Conservation (phyloP, 2,888 invertebrate species). For the Lochmaea crataegi region DNA sequence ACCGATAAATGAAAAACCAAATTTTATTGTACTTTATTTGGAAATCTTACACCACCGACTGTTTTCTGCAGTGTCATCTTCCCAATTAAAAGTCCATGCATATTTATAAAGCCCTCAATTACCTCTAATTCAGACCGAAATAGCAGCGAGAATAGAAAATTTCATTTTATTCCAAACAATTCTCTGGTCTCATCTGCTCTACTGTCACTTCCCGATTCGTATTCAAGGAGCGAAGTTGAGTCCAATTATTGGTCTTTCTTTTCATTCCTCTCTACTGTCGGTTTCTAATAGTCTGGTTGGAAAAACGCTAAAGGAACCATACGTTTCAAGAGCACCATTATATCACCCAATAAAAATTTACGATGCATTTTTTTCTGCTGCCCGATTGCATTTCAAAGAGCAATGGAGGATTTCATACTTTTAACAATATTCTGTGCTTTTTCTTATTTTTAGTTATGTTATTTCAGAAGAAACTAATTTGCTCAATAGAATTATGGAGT, state of each 20-base stretch:
- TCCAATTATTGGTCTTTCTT: constrained; percentile 51
- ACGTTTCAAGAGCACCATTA: not conserved
- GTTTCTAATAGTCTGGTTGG: constrained; percentile 17
- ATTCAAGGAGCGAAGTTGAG: constrained; percentile 45
- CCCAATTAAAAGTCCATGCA: constrained; percentile 45
- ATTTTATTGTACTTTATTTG: constrained; percentile 8
- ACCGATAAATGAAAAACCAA: not conserved
- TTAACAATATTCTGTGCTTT: no score
- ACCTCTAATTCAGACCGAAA: constrained; percentile 40
- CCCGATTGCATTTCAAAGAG: no score
- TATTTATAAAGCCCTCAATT: constrained; percentile 44
- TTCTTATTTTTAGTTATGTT: no score
- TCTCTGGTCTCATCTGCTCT: constrained; percentile 50
- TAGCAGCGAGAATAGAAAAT: constrained; percentile 41
- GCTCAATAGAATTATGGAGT: no score
- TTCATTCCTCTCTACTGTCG: constrained; percentile 41
- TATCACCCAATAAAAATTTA: not conserved
- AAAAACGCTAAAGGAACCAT: not conserved
- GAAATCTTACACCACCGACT: constrained; percentile 23
- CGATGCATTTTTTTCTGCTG: not conserved
- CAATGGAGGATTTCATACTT: no score
- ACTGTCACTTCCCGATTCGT: constrained; percentile 45
- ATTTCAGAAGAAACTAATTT: no score
- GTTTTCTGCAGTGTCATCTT: constrained; percentile 41
- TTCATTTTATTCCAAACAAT: constrained; percentile 48